These are phyloP conservation scores for Austrolebias charrua DNA, from an alignment of 2,797 vertebrate genomes.

Conservation along the genomic window DNA sequence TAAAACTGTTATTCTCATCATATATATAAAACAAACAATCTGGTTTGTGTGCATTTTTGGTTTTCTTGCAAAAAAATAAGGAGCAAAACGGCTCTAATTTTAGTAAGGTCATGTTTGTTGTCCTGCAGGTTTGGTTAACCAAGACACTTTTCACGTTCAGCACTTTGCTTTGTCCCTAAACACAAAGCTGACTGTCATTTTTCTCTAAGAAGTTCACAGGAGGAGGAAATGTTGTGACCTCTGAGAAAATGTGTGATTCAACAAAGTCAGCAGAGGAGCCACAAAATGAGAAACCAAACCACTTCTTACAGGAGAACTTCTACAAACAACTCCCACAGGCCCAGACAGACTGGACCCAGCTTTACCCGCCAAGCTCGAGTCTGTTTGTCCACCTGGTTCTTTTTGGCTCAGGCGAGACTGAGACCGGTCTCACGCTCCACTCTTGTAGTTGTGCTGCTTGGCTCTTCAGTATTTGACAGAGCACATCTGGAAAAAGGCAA, in stretches of 20 bases:
- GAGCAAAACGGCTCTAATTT: conserved; percentile 19
- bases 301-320: conserved; percentile 43
- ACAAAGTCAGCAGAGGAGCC: conserved; percentile 57
- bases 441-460: conserved; percentile 31
- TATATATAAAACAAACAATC: conserved; percentile 24
- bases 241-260: conserved; percentile 43
- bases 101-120: conserved; percentile 20
- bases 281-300: conserved; percentile 61
- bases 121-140: conserved; percentile 60
- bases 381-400: conserved; percentile 76
- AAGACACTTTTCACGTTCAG: conserved; percentile 39
- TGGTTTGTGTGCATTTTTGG: conserved; percentile 26
- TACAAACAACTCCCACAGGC: conserved; percentile 60
- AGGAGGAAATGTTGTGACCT: conserved; percentile 37
- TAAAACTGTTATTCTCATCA: conserved; percentile 28
- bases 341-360: conserved; percentile 59
- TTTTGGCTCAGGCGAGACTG: conserved; percentile 45
- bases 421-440: conserved; percentile 29
- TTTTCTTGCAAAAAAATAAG: conserved; percentile 13
- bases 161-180: conserved; percentile 51
- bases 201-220: conserved; percentile 48
- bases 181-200: conserved; percentile 38
- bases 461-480: conserved; percentile 37
- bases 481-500: conserved; percentile 72
- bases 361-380: conserved; percentile 35